Evolutionary conservation across 2,113 vertebrate species (phyloP), one percentile per base, ranked within the genome.

Genomic region (Tyrannus savana): DNA sequence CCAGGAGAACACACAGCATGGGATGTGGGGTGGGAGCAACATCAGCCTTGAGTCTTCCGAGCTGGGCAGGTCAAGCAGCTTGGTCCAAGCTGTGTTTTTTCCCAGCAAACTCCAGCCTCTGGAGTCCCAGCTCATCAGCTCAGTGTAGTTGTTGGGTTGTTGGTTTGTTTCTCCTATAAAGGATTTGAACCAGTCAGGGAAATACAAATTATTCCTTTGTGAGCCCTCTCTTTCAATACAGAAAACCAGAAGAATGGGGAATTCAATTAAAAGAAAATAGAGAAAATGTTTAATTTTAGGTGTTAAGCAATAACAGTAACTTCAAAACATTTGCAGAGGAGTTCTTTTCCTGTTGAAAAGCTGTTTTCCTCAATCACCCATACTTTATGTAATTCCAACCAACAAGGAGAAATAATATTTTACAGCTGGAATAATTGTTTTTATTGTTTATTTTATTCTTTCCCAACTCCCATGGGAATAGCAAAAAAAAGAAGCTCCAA

Each of bases 201-300:
- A 81, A 92, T 55, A 42, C 2, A 46, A 73, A 39, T 62, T 55
- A 42, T 37, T 58, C 18, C 69, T 92, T 77, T 46, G 28, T 56
- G 37, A 90, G 53, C 44, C 58, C 47, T 78, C 22, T 59, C 42
- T 73, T 88, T 66, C 39, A 86, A 41, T 62, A 33, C 10, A 63
- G 52, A 76, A 68, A 79, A 78, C 3, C 50, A 85, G 66, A 91
- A 39, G 39, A 39, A 67, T 44, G 23, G 25, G 25, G 30, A 79
- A 56, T 67, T 79, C 35, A 23, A 16, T 44, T 53, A 6, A 37
- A 55, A 39, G 50, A 55, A 87, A 72, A 50, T 4, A 71, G 1
- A 84, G 69, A 72, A 69, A 76, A 89, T 44, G 17, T 91, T 91
- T 87, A 39, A 94, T 82, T 95, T 95, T 85, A 93, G 84, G 71